Base-by-base conservation (phyloP, 2,797 vertebrate species). In the Phataginus tricuspis region DNA sequence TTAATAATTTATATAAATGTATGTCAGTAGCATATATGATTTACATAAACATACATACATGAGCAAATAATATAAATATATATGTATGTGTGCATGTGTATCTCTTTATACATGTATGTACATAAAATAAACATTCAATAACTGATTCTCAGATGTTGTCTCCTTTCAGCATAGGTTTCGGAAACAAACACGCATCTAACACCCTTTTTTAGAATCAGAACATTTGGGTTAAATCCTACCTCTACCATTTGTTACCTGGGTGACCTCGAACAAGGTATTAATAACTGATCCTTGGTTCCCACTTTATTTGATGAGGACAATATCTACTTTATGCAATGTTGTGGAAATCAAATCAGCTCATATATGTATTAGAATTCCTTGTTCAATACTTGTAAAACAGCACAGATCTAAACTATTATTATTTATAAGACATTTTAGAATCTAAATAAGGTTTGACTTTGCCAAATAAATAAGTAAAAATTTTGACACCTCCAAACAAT, bases 361-460 rank as follows among this genome's bases (percentile, higher is more conserved):
- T 29, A 37, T 27, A 49, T 59, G 9, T 45, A 23, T 72, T 82
- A 63, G 39, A 61, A 3, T 71, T 86, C 31, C 77, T 91, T 74
- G 27, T 77, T 27, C n/a, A 77, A 82, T 66, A 53, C 39, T 11
- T 15, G n/a, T 51, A 86, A 80, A 82, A 51, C 1, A 94, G 45
- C 8, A 68, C 0, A 71, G 29, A 89, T 82, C 11, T 86, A 64
- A 84, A 93, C 34, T 71, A 77, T 59, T 66, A 64, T 39, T 72
- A 82, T 94, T 90, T 87, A 71, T 74, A 89, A 74, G 49, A 64
- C 53, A 86, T 84, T 86, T 85, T 75, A 71, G 15, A 79, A 95
- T 66, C 34, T 69, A 37, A 87, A 57, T 64, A 90, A 51, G 84
- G 92, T 92, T 57, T 66, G 45, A 91, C 57, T 77, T 92, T 86